Percentiles rank a stretch among this genome's conserved stretches.
Conservation (phyloP, 1,140 invertebrate genomes). For the Drosophila busckii region DNA sequence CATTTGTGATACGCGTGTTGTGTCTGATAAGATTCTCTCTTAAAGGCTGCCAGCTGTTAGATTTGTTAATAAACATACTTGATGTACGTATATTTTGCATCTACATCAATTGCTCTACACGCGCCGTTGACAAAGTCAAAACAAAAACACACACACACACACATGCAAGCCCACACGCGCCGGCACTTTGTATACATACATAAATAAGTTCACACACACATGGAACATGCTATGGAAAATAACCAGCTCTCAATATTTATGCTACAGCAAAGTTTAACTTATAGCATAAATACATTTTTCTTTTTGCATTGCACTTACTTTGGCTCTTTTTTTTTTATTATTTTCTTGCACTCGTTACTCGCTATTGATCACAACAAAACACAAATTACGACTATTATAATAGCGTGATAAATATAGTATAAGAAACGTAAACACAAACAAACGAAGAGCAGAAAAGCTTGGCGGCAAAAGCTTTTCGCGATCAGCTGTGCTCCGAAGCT, state of each 20-base stretch:
- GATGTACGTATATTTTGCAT: not conserved
- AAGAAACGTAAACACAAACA: conserved; percentile 2
- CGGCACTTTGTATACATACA: conserved; percentile 22
- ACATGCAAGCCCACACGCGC: conserved; percentile 16
- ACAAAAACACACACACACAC: conserved; percentile 1
- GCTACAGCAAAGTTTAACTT: not conserved
- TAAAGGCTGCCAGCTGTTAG: too few relatives aligned
- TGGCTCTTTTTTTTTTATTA: not conserved
- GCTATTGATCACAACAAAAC: conserved; percentile 25
- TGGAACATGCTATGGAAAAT: conserved; percentile 26
- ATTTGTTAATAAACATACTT: conserved; percentile 8
- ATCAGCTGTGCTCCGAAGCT: too few relatives aligned
- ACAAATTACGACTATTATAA: conserved; percentile 29
- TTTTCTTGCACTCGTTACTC: conserved; percentile 1
- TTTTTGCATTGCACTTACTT: not conserved
- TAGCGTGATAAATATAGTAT: too few relatives aligned
- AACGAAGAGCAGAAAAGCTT: not conserved
- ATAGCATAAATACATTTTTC: too few relatives aligned
- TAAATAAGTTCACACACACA: not conserved
- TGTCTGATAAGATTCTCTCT: conserved; percentile 14
- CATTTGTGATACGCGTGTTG: conserved; percentile 5
- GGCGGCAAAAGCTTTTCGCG: too few relatives aligned
- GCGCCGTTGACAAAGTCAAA: conserved; percentile 9
- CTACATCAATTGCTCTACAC: conserved; percentile 9
- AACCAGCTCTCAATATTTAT: conserved; percentile 7